These are phyloP conservation scores for Tinea semifulvella DNA, from an alignment of 2,888 invertebrate genomes.

Conservation along the genomic window DNA sequence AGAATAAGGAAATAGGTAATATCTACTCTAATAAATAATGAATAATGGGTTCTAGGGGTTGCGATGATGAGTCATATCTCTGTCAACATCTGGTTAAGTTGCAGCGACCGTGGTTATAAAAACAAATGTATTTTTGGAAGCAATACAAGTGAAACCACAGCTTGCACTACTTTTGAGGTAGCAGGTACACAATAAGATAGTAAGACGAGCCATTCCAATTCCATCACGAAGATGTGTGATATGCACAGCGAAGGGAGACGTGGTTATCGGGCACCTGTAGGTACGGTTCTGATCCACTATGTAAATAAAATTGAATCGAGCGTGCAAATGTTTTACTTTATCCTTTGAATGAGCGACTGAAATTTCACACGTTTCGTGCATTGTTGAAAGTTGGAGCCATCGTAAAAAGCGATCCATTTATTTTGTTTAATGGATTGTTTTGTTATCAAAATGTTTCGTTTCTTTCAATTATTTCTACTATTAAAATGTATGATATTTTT, in stretches of 20 bases:
- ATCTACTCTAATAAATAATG: too few relatives aligned
- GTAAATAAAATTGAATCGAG: slow-evolving; percentile 16
- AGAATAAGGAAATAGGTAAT: too few relatives aligned
- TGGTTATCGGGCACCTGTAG: slow-evolving; percentile 56
- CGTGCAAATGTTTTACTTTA: slow-evolving; percentile 10
- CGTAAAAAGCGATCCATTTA: not conserved
- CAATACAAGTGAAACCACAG: too few relatives aligned
- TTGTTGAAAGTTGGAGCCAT: slow-evolving; percentile 3
- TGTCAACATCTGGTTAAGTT: too few relatives aligned
- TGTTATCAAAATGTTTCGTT: slow-evolving; percentile 3
- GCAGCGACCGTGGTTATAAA: too few relatives aligned
- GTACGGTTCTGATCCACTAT: slow-evolving; percentile 26
- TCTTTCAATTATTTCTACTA: not conserved
- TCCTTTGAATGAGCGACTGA: not conserved
- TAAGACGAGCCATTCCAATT: slow-evolving; percentile 43
- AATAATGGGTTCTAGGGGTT: too few relatives aligned
- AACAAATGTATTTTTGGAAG: too few relatives aligned
- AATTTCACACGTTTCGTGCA: slow-evolving; percentile 3
- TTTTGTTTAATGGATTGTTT: not conserved
- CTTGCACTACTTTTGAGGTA: too few relatives aligned
- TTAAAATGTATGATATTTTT: not conserved
- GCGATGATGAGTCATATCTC: too few relatives aligned
- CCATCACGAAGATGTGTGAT: slow-evolving; percentile 37
- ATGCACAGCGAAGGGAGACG: slow-evolving; percentile 20
- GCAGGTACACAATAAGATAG: slow-evolving; percentile 31